Base-by-base conservation (phyloP, 2,888 invertebrate species). In the Aphidoletes aphidimyza region DNA sequence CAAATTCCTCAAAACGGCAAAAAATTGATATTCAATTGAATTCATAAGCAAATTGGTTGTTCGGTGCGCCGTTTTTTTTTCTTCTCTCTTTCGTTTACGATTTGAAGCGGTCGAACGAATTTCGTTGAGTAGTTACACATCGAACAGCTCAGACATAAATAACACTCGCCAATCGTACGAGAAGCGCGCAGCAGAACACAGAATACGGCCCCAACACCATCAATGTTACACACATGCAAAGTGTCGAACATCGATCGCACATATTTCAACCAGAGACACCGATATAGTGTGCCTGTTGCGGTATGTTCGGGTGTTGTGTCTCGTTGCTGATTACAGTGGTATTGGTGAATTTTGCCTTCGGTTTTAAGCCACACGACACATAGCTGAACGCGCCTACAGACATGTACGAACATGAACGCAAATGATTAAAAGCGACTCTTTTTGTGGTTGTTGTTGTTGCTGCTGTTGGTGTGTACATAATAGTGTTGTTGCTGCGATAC, bases 81-180 rank as follows among this genome's bases (percentile, higher is more conserved):
- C 34, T 17, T 6, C 39, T 39, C 39, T 39, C 11, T 5, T 11
- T 39, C 5, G 19, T 17, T 34, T 30, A n/a, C 69, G 69, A 19
- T 69, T 69, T 69, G 11, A 69, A 69, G 69, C 69, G 17, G 69
- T 69, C 69, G 69, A 69, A 26, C 34, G 69, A 69, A 69, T 34
- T 69, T 69, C 69, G 2, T 69, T 69, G 9, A 69, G 30, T 69
- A 69, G 69, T 69, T 69, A 69, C 69, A 69, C 69, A 69, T 69
- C 30, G 69, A 69, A 69, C 69, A 30, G 69, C 69, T 69, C 69
- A 69, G 69, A 69, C 69, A 69, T 69, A 69, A 69, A 69, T 69
- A 69, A 69, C 69, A 69, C 69, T 69, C n/a, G 69, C 34, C 14
- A 69, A 69, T 69, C 54, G 54, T 54, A 30, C 34, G 34, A 69